phyloP scores from a whole-genome alignment of 1,140 invertebrate species.

The Araneus ventricosus region DNA sequence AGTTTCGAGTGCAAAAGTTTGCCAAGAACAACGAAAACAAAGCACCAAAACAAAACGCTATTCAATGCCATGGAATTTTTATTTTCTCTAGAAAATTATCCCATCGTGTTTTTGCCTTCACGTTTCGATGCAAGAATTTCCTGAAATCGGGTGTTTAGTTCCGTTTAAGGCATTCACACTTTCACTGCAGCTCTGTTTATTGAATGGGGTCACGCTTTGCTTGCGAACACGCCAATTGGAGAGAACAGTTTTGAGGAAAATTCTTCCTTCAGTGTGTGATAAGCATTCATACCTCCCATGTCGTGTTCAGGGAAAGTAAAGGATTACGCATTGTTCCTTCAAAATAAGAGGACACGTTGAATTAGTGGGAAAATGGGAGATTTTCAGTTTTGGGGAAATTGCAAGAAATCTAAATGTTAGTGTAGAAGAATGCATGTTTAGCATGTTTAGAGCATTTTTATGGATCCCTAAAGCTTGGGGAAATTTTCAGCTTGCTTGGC shows the following conservation, averaged over 20 bases:
- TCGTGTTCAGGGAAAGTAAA: background rate
- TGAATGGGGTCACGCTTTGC: background rate
- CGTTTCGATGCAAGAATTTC: background rate
- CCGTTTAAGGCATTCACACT: background rate
- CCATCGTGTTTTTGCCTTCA: background rate
- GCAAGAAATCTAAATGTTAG: no score
- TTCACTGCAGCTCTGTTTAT: background rate
- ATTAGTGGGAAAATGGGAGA: background rate
- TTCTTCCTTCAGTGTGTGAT: background rate
- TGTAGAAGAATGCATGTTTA: no score
- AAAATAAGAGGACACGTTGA: background rate
- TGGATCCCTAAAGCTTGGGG: no score
- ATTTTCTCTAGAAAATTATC: constrained; percentile 3
- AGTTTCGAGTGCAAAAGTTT: background rate
- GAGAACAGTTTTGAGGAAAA: background rate
- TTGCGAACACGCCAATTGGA: background rate
- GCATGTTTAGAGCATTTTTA: no score
- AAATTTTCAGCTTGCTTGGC: no score
- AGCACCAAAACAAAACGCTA: background rate
- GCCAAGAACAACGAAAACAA: background rate
- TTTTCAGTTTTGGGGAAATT: background rate
- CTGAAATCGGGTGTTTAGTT: background rate
- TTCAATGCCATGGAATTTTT: background rate
- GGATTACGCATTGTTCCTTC: constrained; percentile 3
- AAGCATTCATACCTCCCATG: background rate